Percentiles rank a stretch among this genome's conserved stretches.
phyloP scores from a whole-genome alignment of 1,140 invertebrate genomes.

The Ips nitidus region DNA sequence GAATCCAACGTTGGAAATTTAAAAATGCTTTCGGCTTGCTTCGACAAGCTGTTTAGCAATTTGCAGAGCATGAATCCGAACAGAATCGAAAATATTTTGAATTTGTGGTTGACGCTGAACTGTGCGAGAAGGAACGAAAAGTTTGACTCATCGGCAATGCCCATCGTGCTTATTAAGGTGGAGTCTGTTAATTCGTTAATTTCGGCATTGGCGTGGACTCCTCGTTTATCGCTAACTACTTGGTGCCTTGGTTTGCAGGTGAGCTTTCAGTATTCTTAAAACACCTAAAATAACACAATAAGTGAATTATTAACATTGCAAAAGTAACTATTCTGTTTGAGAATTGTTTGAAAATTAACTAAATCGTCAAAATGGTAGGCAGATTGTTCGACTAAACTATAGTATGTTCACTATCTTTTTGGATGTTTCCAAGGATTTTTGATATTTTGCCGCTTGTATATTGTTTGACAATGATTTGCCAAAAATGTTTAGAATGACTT shows the following conservation, averaged over 20 bases:
- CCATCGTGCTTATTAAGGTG: slow-evolving; percentile 70
- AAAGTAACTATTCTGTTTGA: neutral
- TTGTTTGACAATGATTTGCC: too few relatives aligned
- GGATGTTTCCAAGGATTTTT: too few relatives aligned
- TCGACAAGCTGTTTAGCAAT: slow-evolving; percentile 69
- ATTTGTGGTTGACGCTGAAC: slow-evolving; percentile 84
- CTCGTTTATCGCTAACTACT: slow-evolving; percentile 68
- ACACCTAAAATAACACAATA: neutral
- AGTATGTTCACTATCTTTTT: too few relatives aligned
- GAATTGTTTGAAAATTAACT: neutral
- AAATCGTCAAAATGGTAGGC: too few relatives aligned
- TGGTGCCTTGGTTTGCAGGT: slow-evolving; percentile 69
- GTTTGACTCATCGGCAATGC: slow-evolving; percentile 63
- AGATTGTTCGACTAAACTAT: too few relatives aligned
- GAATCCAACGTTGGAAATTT: slow-evolving; percentile 43
- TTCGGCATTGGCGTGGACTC: slow-evolving; percentile 65
- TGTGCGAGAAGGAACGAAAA: slow-evolving; percentile 53
- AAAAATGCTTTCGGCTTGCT: slow-evolving; percentile 69
- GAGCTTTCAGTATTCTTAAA: neutral
- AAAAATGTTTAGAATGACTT: too few relatives aligned
- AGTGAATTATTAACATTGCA: too few relatives aligned
- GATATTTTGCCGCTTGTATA: too few relatives aligned
- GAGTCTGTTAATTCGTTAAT: slow-evolving; percentile 72
- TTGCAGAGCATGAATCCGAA: slow-evolving; percentile 55
- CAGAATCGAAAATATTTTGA: slow-evolving; percentile 77